These are phyloP conservation scores for Drosophila diplacantha DNA, from an alignment of 2,888 invertebrate species.

Conservation along the genomic window DNA sequence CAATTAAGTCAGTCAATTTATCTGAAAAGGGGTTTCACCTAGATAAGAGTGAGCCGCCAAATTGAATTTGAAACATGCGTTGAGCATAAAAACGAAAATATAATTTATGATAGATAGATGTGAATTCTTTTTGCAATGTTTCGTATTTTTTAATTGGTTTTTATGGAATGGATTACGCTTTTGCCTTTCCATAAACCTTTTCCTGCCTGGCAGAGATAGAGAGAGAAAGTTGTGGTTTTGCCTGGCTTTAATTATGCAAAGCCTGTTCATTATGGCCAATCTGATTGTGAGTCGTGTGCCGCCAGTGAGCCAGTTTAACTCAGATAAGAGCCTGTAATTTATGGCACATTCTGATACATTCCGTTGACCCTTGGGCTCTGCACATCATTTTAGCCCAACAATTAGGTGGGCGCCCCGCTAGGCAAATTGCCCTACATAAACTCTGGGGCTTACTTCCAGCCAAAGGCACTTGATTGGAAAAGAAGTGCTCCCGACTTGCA, in stretches of 20 bases:
- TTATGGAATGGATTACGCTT: conserved; percentile 25
- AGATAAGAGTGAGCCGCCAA: conserved; percentile 2
- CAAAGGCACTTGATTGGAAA: conserved; percentile 6
- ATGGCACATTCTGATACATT: conserved; percentile 23
- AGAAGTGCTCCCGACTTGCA: not conserved
- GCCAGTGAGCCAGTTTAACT: conserved; percentile 25
- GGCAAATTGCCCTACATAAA: conserved; percentile 27
- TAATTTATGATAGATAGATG: conserved; percentile 12
- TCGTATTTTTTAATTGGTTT: conserved; percentile 16
- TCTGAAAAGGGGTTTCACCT: not conserved
- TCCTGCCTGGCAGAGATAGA: not conserved
- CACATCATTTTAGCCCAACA: conserved; percentile 27
- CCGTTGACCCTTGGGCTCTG: conserved; percentile 18
- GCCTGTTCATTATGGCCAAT: conserved; percentile 37
- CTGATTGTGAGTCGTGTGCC: conserved; percentile 14
- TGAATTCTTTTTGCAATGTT: conserved; percentile 3
- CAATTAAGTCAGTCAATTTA: conserved; percentile 20
- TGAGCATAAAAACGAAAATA: not conserved
- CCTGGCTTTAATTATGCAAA: conserved; percentile 48
- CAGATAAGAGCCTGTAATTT: conserved; percentile 45
- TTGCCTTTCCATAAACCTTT: not conserved
- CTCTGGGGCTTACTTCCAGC: not conserved
- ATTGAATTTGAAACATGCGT: conserved; percentile 10
- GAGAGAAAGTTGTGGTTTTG: conserved; percentile 15
- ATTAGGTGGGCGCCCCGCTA: conserved; percentile 22